Conservation (phyloP, 1,140 invertebrate species). For the Aphaenogaster ashmeadi region DNA sequence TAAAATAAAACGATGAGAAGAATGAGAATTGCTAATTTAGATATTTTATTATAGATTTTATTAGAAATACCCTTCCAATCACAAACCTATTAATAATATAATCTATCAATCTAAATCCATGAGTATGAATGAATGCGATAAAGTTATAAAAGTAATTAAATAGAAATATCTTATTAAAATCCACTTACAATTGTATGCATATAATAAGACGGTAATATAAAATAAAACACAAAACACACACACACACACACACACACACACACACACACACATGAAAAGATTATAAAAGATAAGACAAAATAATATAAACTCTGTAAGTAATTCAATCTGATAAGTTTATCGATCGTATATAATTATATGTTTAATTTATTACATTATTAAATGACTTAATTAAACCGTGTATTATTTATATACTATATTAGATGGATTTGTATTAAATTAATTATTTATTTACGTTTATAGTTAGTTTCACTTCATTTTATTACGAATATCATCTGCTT, state of each 20-base stretch:
- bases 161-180: background rate
- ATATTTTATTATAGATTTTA: background rate
- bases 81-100: too few species aligned
- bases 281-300: background rate
- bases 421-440: background rate
- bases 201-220: too few species aligned
- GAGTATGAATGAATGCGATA: background rate
- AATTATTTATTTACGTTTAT: background rate
- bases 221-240: too few species aligned
- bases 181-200: background rate
- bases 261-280: too few species aligned
- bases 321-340: background rate
- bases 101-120: too few species aligned
- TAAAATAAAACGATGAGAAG: background rate
- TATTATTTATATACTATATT: background rate
- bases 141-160: slow-evolving; percentile 1
- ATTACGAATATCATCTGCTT: background rate
- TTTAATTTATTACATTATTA: background rate
- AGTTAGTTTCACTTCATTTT: background rate
- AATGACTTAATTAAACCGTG: background rate
- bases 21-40: background rate
- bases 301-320: background rate
- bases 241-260: too few species aligned
- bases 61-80: background rate
- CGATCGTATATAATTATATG: background rate